Evolutionary conservation across 2,888 invertebrate genomes (phyloP), one percentile per base, ranked within the genome.

Genomic region (Ochropleura plecta): DNA sequence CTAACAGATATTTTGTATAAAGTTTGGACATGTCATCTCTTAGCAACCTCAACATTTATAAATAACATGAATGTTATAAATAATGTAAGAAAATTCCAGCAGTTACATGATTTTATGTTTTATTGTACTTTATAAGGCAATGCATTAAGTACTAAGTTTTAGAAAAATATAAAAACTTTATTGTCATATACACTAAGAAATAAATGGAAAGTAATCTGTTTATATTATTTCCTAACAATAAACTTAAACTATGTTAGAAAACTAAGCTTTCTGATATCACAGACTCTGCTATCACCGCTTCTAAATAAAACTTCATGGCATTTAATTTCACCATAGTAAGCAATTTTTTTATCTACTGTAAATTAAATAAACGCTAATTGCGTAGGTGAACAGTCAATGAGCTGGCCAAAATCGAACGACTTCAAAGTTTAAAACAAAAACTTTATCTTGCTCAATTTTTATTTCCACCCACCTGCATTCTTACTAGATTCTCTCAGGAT

Each of bases 401-500:
- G 55, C 12, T 67, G 20, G 68, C 49, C 18, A 55, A 82, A 77
- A n/a, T 18, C 10, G 5, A 12, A 2, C 44, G 40, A 70, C 30
- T 18, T 2, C 5, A 63, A 70, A 76, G 48, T 70, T 20, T 2
- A 53, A 71, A 57, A 18, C 8, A 70, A 74, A 73, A 55, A 16
- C 10, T 14, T 63, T 59, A 18, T 30, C 2, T 2, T 3, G 1
- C 5, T 20, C 18, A 1, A 46, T 9, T 68, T 10, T 53, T 73
- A 65, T 75, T 77, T 68, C 30, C 68, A 79, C 65, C 82, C 72
- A 78, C 81, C 67, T 48, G 48, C 72, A 90, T 88, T 88, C 81
- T 48, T 76, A 75, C 73, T 65, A 85, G 88, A 88, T 83, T 89
- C 81, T 76, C 51, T 60, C 59, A 75, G 69, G 81, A 76, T 81